Evolutionary conservation across 2,888 invertebrate species (phyloP), one percentile per base, ranked within the genome.

Genomic region (Erpobdella octoculata): DNA sequence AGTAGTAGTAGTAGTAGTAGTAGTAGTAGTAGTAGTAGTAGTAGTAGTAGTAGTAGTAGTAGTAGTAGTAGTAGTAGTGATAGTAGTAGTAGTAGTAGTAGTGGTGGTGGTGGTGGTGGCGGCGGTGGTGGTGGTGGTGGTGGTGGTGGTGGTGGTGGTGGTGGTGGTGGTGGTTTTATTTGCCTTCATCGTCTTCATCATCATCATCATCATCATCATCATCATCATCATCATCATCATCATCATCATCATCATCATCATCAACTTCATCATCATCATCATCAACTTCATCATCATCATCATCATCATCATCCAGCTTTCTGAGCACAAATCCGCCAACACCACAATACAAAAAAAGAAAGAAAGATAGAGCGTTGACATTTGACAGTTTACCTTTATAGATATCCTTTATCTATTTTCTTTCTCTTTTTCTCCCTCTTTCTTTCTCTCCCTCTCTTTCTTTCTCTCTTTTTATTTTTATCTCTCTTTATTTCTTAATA

Each of bases 281-380:
- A 25, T 68, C 38, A 71, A 67, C 59, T 58, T 72, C 61, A 68
- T 70, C 70, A 70, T 35, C 59, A 70, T 5, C 58, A 70, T 70
- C 70, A 70, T 70, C 70, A 70, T 70, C 70, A 70, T 70, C 70
- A 59, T 70, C 70, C n/a, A n/a, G n/a, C n/a, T n/a, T n/a, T n/a
- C n/a, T n/a, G n/a, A n/a, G n/a, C n/a, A n/a, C n/a, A n/a, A n/a
- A n/a, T n/a, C n/a, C n/a, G n/a, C n/a, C n/a, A n/a, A n/a, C n/a
- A n/a, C n/a, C n/a, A n/a, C n/a, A n/a, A n/a, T n/a, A n/a, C n/a
- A n/a, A n/a, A n/a, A n/a, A n/a, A n/a, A n/a, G n/a, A n/a, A n/a
- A n/a, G n/a, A n/a, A n/a, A n/a, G n/a, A n/a, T n/a, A n/a, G n/a
- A n/a, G n/a, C n/a, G n/a, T n/a, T n/a, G n/a, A n/a, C n/a, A n/a